A percentile compares a stretch with the other conserved stretches of the same genome.
Evolutionary conservation across 2,888 invertebrate genomes (phyloP).

Genomic region (Leucania comma): DNA sequence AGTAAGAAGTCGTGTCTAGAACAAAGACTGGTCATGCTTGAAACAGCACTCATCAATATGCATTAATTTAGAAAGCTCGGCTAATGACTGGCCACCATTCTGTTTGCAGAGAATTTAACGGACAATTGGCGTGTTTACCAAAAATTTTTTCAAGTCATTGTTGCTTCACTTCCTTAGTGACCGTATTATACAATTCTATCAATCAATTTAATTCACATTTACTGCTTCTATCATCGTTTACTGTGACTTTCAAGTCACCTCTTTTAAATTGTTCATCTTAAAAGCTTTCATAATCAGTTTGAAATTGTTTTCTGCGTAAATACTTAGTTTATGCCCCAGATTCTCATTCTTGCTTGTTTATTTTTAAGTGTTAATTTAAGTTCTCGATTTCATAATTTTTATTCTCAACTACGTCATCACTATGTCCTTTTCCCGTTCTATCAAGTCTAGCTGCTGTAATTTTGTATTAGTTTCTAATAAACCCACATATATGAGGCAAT

Average conservation of each 20-base stretch:
- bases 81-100: constrained; percentile 41
- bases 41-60: constrained; percentile 54
- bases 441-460: background rate
- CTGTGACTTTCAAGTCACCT: background rate
- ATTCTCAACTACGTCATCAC: background rate
- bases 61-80: constrained; percentile 58
- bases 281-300: background rate
- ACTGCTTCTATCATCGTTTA: too few species aligned
- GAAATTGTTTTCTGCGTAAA: background rate
- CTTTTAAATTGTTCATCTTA: background rate
- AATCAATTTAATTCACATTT: background rate
- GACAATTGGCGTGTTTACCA: constrained; percentile 9
- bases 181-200: background rate
- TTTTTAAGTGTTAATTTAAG: background rate
- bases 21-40: constrained; percentile 45
- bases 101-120: constrained; percentile 37
- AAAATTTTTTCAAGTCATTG: constrained; percentile 17
- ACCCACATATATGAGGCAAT: constrained; percentile 26
- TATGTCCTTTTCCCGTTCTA: background rate
- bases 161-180: background rate
- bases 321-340: background rate
- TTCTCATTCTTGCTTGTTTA: background rate
- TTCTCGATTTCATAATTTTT: background rate
- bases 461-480: background rate
- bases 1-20: constrained; percentile 56